Conservation (phyloP, 1,140 invertebrate genomes). For the Heliconius himera region DNA sequence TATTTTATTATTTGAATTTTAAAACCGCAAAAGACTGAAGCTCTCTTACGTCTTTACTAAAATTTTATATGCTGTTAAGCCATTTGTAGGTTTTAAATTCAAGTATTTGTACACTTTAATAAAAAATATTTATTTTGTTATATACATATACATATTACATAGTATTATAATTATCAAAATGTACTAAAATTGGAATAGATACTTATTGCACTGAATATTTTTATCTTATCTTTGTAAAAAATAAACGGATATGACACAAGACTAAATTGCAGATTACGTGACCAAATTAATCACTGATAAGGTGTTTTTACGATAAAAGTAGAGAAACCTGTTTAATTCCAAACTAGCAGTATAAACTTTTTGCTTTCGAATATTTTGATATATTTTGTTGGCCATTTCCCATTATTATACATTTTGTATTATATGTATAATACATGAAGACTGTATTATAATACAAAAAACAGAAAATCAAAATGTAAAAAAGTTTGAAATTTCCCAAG, state of each 20-base stretch:
- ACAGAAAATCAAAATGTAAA: too few relatives aligned
- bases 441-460: too few relatives aligned
- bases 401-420: not conserved
- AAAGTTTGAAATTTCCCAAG: too few relatives aligned
- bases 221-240: conserved; percentile 71
- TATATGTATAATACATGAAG: too few relatives aligned
- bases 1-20: conserved; percentile 50
- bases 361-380: not conserved
- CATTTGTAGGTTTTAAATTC: not conserved
- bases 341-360: not conserved
- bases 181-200: conserved; percentile 28
- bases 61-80: not conserved
- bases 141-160: not conserved
- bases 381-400: not conserved
- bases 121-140: not conserved
- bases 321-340: not conserved
- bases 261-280: conserved; percentile 64
- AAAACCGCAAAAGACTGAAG: conserved; percentile 38
- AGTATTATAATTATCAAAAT: conserved; percentile 15
- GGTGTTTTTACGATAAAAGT: conserved; percentile 39
- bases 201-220: conserved; percentile 20
- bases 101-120: not conserved
- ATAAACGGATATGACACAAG: conserved; percentile 64
- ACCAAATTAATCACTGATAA: conserved; percentile 75
- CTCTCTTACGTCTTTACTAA: conserved; percentile 19